Evolutionary conservation across 2,888 invertebrate species (phyloP).

Genomic region (Ferdinandea cuprea): DNA sequence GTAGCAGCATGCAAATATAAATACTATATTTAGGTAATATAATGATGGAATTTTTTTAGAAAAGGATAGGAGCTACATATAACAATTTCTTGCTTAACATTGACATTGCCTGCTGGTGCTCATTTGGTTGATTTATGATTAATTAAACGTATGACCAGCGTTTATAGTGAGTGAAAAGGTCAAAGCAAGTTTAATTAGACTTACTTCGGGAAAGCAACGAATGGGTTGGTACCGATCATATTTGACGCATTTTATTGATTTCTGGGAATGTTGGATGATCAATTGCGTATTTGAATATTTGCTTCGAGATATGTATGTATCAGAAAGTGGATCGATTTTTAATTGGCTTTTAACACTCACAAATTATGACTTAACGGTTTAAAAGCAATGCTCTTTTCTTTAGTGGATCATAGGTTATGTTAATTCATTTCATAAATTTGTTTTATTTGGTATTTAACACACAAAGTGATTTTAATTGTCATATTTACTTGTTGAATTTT

Average conservation of each 20-base stretch:
- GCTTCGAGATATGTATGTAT: background rate
- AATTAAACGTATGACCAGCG: conserved; percentile 40
- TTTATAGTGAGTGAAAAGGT: conserved; percentile 43
- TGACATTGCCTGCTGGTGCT: background rate
- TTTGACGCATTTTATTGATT: background rate
- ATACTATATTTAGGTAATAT: background rate
- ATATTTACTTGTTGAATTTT: too few species aligned
- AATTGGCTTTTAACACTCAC: background rate
- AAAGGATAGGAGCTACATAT: background rate
- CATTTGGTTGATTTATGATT: background rate
- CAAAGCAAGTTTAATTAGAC: conserved; percentile 61
- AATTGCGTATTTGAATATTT: background rate
- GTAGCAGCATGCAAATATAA: background rate
- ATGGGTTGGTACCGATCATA: conserved; percentile 4
- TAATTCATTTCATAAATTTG: too few species aligned
- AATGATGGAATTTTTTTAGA: background rate
- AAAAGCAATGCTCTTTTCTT: too few species aligned
- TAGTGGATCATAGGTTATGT: too few species aligned
- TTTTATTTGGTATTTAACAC: too few species aligned
- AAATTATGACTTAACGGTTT: background rate
- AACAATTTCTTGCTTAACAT: background rate
- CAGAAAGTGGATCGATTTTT: background rate
- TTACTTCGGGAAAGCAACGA: conserved; percentile 26
- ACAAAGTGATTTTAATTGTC: too few species aligned
- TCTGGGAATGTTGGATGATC: background rate